Percentiles rank a stretch among this genome's conserved stretches.
phyloP scores from a whole-genome alignment of 2,888 invertebrate genomes.

The Hydroisotoma schaefferi region DNA sequence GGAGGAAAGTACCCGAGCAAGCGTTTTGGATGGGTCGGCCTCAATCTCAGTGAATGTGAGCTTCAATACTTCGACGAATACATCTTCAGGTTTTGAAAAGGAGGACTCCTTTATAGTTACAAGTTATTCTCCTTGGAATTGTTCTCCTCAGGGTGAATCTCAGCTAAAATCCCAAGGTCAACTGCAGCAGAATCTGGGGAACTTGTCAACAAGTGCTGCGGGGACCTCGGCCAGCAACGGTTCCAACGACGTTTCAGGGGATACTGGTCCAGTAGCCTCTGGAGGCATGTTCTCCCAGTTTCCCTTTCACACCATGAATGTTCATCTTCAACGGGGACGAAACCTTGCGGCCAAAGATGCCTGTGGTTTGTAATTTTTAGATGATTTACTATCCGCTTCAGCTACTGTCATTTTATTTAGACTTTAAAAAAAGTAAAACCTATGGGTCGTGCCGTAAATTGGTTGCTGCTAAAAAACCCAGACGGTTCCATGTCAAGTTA shows the following conservation, averaged over 20 bases:
- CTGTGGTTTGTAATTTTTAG: too few relatives aligned
- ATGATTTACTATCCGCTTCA: too few relatives aligned
- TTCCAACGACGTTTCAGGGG: not conserved
- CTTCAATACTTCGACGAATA: slow-evolving; percentile 25
- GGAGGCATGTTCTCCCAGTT: slow-evolving; percentile 21
- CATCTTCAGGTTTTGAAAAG: slow-evolving; percentile 30
- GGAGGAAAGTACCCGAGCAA: slow-evolving; percentile 22
- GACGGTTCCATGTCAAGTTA: too few relatives aligned
- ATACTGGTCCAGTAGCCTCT: not conserved
- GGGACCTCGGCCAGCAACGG: not conserved
- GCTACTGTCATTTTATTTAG: too few relatives aligned
- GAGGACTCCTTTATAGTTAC: slow-evolving; percentile 8
- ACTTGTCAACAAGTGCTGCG: not conserved
- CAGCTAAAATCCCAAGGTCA: not conserved
- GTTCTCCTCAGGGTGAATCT: slow-evolving; percentile 1
- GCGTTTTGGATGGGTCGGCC: slow-evolving; percentile 28
- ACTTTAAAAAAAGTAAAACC: too few relatives aligned
- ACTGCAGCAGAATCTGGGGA: not conserved
- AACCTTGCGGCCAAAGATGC: slow-evolving; percentile 91
- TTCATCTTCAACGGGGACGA: slow-evolving; percentile 81
- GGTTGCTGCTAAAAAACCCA: too few relatives aligned
- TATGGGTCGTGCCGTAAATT: too few relatives aligned
- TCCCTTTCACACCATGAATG: slow-evolving; percentile 86
- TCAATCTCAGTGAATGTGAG: slow-evolving; percentile 46
- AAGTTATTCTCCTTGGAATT: not conserved